Conservation (phyloP, 2,113 vertebrate genomes). For the Notothenia rossii region DNA sequence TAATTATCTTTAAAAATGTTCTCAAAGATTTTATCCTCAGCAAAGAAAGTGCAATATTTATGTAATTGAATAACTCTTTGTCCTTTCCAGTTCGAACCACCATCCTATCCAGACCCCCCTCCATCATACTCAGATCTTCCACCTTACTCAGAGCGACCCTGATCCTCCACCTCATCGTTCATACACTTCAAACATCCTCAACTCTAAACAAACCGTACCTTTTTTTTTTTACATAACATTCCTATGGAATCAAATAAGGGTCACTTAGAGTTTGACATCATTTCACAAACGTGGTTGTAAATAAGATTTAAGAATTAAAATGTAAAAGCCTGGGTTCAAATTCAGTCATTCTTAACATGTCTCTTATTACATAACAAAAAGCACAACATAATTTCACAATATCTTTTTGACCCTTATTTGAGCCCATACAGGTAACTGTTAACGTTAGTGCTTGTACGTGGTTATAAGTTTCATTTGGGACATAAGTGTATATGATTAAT, state of each 20-base stretch:
- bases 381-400: not conserved
- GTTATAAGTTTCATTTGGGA: not conserved
- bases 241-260: not conserved
- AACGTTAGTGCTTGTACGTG: not conserved
- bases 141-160: slow-evolving; percentile 14
- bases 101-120: slow-evolving; percentile 4
- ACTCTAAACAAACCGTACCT: not conserved
- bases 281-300: not conserved
- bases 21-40: not conserved
- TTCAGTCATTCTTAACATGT: not conserved
- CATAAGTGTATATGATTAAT: not conserved
- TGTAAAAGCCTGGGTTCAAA: not conserved
- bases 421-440: not conserved
- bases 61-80: not conserved
- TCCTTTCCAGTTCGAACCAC: slow-evolving; percentile 34
- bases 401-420: not conserved
- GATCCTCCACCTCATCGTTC: not conserved
- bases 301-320: not conserved
- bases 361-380: not conserved
- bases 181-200: not conserved
- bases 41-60: not conserved
- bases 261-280: not conserved
- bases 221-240: not conserved
- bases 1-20: too few relatives aligned
- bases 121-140: slow-evolving; percentile 36